phyloP scores from a whole-genome alignment of 2,113 vertebrate genomes.

The Corvus hawaiiensis region DNA sequence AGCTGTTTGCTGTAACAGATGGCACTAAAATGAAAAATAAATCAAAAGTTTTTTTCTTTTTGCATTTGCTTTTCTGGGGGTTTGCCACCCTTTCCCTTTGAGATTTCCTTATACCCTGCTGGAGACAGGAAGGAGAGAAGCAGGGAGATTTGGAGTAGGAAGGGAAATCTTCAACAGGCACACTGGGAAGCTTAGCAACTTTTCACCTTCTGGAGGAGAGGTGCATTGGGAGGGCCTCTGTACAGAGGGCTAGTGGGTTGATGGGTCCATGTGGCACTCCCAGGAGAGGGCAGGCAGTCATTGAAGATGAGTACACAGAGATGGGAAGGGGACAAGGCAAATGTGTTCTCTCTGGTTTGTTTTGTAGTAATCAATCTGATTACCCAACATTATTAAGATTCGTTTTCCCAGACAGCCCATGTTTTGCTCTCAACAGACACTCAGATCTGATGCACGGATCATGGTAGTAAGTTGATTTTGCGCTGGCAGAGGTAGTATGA shows the following conservation, averaged over 20 bases:
- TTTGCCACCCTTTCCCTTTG: neutral
- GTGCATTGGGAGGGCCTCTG: neutral
- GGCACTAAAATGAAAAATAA: slow-evolving; percentile 4
- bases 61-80: neutral
- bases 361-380: neutral
- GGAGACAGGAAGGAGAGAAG: neutral
- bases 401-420: neutral
- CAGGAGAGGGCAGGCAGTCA: neutral
- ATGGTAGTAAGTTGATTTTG: neutral
- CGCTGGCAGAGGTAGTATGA: neutral
- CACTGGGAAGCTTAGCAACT: neutral
- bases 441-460: neutral
- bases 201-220: neutral
- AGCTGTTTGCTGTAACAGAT: neutral
- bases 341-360: neutral
- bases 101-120: slow-evolving; percentile 15
- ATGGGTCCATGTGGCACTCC: neutral
- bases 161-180: neutral
- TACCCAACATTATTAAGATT: neutral
- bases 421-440: neutral
- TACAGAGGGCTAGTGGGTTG: rapidly evolving
- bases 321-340: neutral
- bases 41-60: neutral
- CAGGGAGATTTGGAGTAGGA: neutral
- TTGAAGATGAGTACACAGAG: neutral